phyloP scores from a whole-genome alignment of 2,113 vertebrate genomes.

The Hassar affinis region DNA sequence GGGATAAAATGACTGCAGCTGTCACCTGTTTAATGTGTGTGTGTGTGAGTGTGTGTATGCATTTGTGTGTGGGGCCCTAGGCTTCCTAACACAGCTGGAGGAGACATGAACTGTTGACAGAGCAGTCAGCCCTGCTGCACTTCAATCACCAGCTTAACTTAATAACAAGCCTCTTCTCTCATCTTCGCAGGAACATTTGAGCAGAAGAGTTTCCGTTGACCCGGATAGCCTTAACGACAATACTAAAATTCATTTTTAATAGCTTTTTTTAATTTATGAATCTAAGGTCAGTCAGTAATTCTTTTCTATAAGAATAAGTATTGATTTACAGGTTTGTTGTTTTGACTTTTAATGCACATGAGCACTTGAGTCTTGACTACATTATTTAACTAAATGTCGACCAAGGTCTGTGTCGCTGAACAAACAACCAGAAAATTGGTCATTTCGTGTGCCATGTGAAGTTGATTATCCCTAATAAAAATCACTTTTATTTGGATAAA shows the following conservation, averaged over 20 bases:
- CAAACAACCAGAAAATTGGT: background rate
- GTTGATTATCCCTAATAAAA: background rate
- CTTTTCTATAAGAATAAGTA: too few species aligned
- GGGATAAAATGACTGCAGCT: constrained; percentile 28
- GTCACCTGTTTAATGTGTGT: constrained; percentile 25
- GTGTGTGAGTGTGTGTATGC: constrained; percentile 38
- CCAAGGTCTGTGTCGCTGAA: too few species aligned
- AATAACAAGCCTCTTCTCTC: constrained; percentile 43
- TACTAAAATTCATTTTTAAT: background rate
- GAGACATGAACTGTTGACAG: constrained; percentile 67
- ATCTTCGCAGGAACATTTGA: constrained; percentile 33
- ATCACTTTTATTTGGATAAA: background rate
- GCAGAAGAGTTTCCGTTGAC: constrained; percentile 36
- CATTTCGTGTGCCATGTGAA: background rate
- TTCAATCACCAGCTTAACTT: constrained; percentile 55
- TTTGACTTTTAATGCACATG: background rate
- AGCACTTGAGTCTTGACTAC: background rate
- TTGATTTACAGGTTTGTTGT: background rate
- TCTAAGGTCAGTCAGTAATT: background rate
- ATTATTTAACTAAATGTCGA: background rate
- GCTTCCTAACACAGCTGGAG: constrained; percentile 53
- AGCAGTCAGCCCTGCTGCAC: constrained; percentile 65
- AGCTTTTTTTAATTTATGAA: background rate
- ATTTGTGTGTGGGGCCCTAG: constrained; percentile 1
- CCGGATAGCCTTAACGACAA: background rate